Evolutionary conservation across 2,888 invertebrate species (phyloP).

Genomic region (Spodoptera littoralis): DNA sequence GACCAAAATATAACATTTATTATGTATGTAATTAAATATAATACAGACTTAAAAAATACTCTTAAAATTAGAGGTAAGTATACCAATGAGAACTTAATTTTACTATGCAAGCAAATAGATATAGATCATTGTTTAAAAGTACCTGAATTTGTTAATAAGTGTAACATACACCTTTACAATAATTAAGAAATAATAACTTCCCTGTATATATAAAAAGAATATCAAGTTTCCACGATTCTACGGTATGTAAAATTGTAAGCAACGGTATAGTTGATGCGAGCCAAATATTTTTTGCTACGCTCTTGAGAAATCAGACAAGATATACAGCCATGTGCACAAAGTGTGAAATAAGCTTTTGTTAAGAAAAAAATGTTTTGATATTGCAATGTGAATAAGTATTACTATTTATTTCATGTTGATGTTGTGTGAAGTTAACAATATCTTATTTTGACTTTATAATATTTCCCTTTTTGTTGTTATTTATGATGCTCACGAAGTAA

Average conservation of each 20-base stretch:
- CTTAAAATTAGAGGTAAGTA: too few species aligned
- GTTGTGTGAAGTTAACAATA: constrained; percentile 39
- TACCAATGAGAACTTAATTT: too few species aligned
- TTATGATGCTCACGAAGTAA: neutral
- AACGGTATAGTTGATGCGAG: constrained; percentile 59
- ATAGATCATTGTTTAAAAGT: too few species aligned
- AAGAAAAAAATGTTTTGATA: constrained; percentile 70
- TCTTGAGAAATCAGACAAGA: constrained; percentile 80
- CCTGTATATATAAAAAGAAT: too few species aligned
- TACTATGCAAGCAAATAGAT: too few species aligned
- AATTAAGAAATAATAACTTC: too few species aligned
- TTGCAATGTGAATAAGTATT: constrained; percentile 59
- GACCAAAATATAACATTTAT: too few species aligned
- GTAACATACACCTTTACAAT: too few species aligned
- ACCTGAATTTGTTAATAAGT: too few species aligned
- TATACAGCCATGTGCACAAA: constrained; percentile 79
- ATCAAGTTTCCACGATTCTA: constrained; percentile 10
- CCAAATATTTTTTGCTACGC: constrained; percentile 72
- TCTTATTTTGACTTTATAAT: constrained; percentile 17
- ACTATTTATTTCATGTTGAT: constrained; percentile 44
- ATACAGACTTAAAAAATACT: too few species aligned
- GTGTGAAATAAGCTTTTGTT: constrained; percentile 84
- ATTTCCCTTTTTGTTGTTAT: neutral
- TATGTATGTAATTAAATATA: too few species aligned
- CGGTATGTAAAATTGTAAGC: constrained; percentile 49